Base-by-base conservation (phyloP, 2,797 vertebrate species). In the Cottoperca gobio region DNA sequence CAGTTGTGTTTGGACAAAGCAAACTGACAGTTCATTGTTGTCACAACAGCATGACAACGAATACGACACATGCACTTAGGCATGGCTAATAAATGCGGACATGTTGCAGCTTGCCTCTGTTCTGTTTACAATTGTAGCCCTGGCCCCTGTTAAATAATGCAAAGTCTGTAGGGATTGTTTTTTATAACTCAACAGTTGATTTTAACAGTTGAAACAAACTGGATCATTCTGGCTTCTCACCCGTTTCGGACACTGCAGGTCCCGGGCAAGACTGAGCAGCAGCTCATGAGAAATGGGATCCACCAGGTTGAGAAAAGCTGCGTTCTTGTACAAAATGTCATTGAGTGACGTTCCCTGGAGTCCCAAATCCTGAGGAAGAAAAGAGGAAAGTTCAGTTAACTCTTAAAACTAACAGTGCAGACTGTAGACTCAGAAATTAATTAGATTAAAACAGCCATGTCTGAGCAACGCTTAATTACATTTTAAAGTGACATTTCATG, bases 221-320 rank as follows among this genome's bases (percentile, higher is more conserved):
- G 19, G 3, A 54, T 28, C 4, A 1, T n/a, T 49, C 8, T n/a
- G 2, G 26, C 65, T 60, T 53, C 87, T 91, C 90, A 97, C 97
- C 95, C 93, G 95, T 89, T 97, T 96, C 39, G 97, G 97, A 84
- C 96, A 98, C 82, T 98, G 97, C 60, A 98, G 92, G 74, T 97
- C 96, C 62, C 95, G 90, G 57, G 97, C 95, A 1, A 98, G 95
- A 85, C 90, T 95, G 87, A 96, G 94, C 40, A 97, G 94, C 71
- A 97, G 92, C 87, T 97, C 96, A 0, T 97, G 96, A 64, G 97
- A 97, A 74, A 97, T 97, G 45, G 97, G 97, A 79, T 97, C 97
- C 91, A 97, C 97, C 84, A 97, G 87, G 89, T 97, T 97, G 73
- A 97, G 96, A 78, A 97, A 96, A 62, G 96, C 94, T 0, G 94